Percentiles rank a stretch among this genome's conserved stretches.
Conservation (phyloP, 1,140 invertebrate genomes). For the Achatina immaculata region DNA sequence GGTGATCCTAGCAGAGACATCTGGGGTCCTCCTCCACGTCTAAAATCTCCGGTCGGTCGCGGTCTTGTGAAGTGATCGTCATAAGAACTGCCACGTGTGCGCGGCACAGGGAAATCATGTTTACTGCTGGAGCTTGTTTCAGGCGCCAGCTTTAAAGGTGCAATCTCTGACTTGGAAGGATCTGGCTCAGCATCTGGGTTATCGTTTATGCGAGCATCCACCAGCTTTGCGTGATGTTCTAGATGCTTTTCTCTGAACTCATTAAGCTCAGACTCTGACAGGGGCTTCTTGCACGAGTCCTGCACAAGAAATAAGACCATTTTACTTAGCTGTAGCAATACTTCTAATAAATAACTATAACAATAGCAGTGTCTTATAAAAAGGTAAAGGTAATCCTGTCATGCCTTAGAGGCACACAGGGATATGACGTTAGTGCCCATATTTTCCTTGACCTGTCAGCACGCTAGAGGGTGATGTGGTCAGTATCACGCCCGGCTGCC, state of each 20-base stretch:
- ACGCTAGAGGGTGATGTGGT: too few relatives aligned
- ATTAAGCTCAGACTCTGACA: neutral
- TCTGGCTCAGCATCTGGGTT: constrained; percentile 13
- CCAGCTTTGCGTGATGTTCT: neutral
- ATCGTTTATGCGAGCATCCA: constrained; percentile 14
- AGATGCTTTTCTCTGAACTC: constrained; percentile 3
- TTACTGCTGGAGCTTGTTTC: neutral
- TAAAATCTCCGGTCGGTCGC: neutral
- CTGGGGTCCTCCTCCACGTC: neutral
- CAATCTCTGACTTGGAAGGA: neutral
- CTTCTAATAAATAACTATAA: neutral
- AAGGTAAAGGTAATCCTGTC: too few relatives aligned
- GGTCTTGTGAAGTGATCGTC: neutral
- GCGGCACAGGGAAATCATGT: neutral
- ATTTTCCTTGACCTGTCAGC: too few relatives aligned
- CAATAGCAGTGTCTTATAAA: neutral
- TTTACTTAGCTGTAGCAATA: neutral
- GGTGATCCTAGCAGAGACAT: neutral
- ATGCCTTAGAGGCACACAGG: too few relatives aligned
- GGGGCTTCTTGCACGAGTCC: neutral
- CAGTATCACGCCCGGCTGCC: too few relatives aligned
- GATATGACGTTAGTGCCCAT: too few relatives aligned
- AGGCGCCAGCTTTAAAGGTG: neutral
- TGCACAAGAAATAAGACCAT: neutral
- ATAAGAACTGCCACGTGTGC: neutral